phyloP scores from a whole-genome alignment of 2,888 invertebrate genomes.

The Drosophila stalkeri region DNA sequence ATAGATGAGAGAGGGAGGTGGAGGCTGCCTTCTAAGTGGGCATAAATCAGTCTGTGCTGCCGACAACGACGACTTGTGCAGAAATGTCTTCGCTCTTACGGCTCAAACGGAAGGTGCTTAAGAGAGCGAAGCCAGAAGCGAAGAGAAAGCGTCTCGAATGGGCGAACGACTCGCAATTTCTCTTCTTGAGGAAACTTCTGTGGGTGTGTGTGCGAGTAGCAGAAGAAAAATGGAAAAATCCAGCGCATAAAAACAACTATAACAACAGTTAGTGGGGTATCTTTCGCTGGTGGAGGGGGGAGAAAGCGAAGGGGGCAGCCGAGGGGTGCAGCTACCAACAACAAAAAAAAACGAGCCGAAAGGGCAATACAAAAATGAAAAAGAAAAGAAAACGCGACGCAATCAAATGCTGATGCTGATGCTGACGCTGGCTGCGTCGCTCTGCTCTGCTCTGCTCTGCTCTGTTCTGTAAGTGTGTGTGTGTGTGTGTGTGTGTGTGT shows the following conservation, averaged over 20 bases:
- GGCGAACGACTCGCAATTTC: slow-evolving; percentile 22
- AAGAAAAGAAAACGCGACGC: slow-evolving; percentile 53
- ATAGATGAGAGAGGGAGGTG: neutral
- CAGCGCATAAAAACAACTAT: slow-evolving; percentile 53
- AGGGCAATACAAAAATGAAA: slow-evolving; percentile 58
- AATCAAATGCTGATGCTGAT: slow-evolving; percentile 31
- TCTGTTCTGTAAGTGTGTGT: slow-evolving; percentile 28
- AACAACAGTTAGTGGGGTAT: slow-evolving; percentile 48
- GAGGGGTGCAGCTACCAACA: slow-evolving; percentile 10
- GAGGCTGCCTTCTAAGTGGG: slow-evolving; percentile 6
- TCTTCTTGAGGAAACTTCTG: slow-evolving; percentile 50
- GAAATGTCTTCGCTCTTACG: slow-evolving; percentile 34
- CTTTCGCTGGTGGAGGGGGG: too few species aligned
- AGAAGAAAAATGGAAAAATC: slow-evolving; percentile 45
- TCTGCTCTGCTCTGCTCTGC: neutral
- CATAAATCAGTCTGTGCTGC: slow-evolving; percentile 38
- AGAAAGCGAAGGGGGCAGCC: neutral
- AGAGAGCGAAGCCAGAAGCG: slow-evolving; percentile 35
- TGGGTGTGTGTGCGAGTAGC: slow-evolving; percentile 10
- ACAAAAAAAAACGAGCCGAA: slow-evolving; percentile 36
- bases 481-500: slow-evolving; percentile 27
- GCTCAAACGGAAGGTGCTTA: slow-evolving; percentile 11
- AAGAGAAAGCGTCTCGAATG: slow-evolving; percentile 38
- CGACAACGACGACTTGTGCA: slow-evolving; percentile 12
- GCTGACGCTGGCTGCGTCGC: slow-evolving; percentile 20